Conservation (phyloP, 1,140 invertebrate species). For the Drosophila obscura region DNA sequence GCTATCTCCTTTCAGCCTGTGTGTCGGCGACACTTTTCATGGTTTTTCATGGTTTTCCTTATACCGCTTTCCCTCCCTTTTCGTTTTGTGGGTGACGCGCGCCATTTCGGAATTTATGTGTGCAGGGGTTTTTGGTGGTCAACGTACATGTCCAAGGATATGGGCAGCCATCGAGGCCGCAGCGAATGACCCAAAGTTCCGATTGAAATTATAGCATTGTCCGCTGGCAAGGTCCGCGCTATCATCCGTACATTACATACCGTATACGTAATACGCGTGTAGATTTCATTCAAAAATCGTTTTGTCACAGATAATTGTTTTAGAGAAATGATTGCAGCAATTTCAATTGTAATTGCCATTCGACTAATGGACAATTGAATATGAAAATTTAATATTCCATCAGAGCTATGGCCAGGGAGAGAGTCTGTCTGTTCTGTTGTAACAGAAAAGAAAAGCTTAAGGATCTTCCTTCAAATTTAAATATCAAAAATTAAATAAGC, state of each 20-base stretch:
- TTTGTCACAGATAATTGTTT: constrained; percentile 32
- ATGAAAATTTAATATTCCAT: constrained; percentile 11
- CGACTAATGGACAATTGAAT: constrained; percentile 23
- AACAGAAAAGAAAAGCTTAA: not conserved
- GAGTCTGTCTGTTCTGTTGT: not conserved
- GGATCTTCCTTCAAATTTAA: too few species aligned
- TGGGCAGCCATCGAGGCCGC: constrained; percentile 39
- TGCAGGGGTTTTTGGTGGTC: constrained; percentile 56
- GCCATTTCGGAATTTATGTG: constrained; percentile 32
- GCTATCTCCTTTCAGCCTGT: constrained; percentile 50
- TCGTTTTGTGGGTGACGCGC: constrained; percentile 42
- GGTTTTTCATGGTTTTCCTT: constrained; percentile 15
- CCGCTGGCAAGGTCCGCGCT: constrained; percentile 44
- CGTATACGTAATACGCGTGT: not conserved
- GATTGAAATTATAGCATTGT: constrained; percentile 62
- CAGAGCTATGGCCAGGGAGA: not conserved
- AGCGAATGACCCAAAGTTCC: too few species aligned
- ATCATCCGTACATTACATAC: constrained; percentile 3
- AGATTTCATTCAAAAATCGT: constrained; percentile 7
- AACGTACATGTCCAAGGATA: constrained; percentile 78
- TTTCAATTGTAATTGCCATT: constrained; percentile 36
- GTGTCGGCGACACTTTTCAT: not conserved
- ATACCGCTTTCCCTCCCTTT: not conserved
- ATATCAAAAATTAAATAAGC: too few species aligned
- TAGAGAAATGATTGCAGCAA: constrained; percentile 30